Evolutionary conservation across 2,888 invertebrate genomes (phyloP).

Genomic region (Volucella zonaria): DNA sequence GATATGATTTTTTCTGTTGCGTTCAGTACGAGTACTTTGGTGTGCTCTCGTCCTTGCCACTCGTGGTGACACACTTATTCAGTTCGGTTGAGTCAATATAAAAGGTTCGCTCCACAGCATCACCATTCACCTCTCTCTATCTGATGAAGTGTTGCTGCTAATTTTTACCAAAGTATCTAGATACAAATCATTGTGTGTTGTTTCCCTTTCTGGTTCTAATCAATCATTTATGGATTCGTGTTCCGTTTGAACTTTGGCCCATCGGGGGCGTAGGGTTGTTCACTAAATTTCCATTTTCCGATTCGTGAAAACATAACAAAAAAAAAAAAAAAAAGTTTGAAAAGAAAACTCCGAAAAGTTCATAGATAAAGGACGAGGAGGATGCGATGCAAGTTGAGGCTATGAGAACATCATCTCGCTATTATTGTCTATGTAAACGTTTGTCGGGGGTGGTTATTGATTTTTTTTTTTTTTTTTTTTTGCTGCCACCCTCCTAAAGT

Average conservation of each 20-base stretch:
- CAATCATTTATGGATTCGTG: constrained; percentile 7
- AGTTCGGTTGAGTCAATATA: constrained; percentile 57
- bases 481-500: neutral
- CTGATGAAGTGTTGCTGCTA: neutral
- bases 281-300: neutral
- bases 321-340: neutral
- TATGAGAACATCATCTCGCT: constrained; percentile 6
- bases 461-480: constrained; percentile 45
- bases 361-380: constrained; percentile 18
- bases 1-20: constrained; percentile 56
- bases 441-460: constrained; percentile 61
- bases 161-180: constrained; percentile 2
- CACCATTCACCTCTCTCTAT: neutral
- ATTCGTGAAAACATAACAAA: neutral
- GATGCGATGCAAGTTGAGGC: constrained; percentile 34
- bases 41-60: constrained; percentile 60
- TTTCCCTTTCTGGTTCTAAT: constrained; percentile 35
- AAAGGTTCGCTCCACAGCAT: no score
- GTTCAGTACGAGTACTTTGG: neutral
- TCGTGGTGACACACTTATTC: constrained; percentile 64
- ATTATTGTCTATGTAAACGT: constrained; percentile 7
- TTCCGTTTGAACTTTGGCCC: neutral
- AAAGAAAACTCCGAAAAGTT: neutral
- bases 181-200: neutral
- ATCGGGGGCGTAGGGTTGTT: neutral